Evolutionary conservation across 2,888 invertebrate species (phyloP), one percentile per base, ranked within the genome.

Genomic region (Andricus quercusramuli): DNA sequence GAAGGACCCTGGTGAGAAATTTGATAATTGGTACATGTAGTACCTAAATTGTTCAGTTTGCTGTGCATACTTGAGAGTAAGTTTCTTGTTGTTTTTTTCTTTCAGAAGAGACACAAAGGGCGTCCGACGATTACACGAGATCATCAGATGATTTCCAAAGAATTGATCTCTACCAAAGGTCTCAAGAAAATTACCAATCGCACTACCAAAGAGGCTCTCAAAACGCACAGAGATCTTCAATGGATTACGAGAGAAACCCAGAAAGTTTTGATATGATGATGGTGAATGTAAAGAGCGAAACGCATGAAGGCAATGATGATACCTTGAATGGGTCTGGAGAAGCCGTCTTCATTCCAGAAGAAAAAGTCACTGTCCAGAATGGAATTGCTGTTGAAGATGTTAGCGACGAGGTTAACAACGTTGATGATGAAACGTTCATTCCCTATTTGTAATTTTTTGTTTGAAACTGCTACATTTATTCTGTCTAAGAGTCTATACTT

Each of bases 231-330:
- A 56, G 74, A 74, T 32, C 74, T 13, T 25, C 70, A 17, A 29
- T 70, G 20, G 56, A 56, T 74, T 74, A 56, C 20, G 51, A 74
- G 2, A 74, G 74, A 56, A 74, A 51, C 32, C 29, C 74, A n/a
- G 74, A 74, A 9, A 56, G 20, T 32, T 74, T 56, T n/a, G 74
- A 74, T 56, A 29, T 74, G 56, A n/a, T 74, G 32, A 74, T 74
- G 74, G 74, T 74, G 11, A 74, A 74, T 56, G 74, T 74, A n/a
- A 74, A 74, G 22, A 74, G 74, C 20, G 74, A 74, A 13, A 29
- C 74, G 4, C 51, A 56, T 11, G 74, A 74, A 11, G 74, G 29
- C 13, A 74, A 32, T 29, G 74, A 74, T 3, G 74, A 74, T 3
- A 6, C 56, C 13, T 9, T 74, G 37, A 56, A 74, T 32, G 51